Base-by-base conservation (phyloP, 1,140 invertebrate species). In the Drosophila lacteicornis region DNA sequence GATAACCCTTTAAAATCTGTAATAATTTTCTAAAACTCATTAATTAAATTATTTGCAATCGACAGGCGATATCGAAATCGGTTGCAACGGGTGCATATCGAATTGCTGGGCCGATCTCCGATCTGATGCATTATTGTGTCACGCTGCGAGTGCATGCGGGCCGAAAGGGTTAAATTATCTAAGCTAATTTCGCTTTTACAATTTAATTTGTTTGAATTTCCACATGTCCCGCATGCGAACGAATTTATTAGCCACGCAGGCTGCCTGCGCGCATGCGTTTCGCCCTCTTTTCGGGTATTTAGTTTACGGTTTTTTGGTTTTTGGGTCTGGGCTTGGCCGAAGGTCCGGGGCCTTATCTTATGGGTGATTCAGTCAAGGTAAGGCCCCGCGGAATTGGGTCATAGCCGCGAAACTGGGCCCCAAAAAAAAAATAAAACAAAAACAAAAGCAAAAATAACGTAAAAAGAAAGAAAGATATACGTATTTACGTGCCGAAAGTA, bases 191-290 rank as follows among this genome's bases (percentile, higher is more conserved):
- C 82, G 45, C 73, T 88, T 51, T 88, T 71, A 88, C 85, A 88
- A 88, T 88, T 88, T 90, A 88, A 88, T 88, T 88, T 75, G 85
- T 80, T 80, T 78, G 66, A 65, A 66, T 84, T 90, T 80, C 81
- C 85, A 88, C 84, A 88, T 88, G 84, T 90, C 84, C 84, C 84
- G 84, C 84, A 87, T 87, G 2, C 19, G 9, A 58, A 38, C 46
- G 47, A 76, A 67, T 79, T 67, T 75, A 66, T 86, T 82, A 76
- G 75, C 69, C 50, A 82, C 60, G 70, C 67, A 36, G 33, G 33
- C 33, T 36, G 33, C 9, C 33, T 33, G 60, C 65, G 49, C 75
- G 69, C 79, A 79, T 82, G 80, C 82, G 82, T 63, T 75, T 61
- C 71, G 74, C 46, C 67, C 67, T 30, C 22, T 51, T 38, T 58